Percentiles rank a stretch among this genome's conserved stretches.
Evolutionary conservation across 1,140 invertebrate genomes (phyloP).

Genomic region (Cherax destructor): DNA sequence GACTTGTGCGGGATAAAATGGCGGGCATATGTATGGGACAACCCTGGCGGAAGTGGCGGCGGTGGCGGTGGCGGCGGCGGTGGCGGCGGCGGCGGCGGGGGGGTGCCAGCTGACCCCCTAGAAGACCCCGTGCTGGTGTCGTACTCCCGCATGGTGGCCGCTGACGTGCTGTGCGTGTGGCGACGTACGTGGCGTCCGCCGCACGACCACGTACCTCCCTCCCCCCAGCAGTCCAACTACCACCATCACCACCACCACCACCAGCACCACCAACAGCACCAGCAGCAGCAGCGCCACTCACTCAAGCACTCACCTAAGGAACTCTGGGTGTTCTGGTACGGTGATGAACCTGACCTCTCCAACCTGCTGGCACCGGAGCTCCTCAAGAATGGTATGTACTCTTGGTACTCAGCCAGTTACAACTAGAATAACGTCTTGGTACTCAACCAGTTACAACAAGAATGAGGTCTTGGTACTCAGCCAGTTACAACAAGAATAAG

Average conservation of each 20-base stretch:
- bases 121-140: constrained; percentile 95
- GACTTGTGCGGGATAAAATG: constrained; percentile 99
- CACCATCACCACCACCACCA: constrained; percentile 68
- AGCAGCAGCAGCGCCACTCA: constrained; percentile 62
- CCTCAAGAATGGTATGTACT: constrained; percentile 83
- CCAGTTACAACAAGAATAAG: too few relatives aligned
- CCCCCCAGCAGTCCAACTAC: constrained; percentile 46
- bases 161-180: constrained; percentile 97
- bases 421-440: too few relatives aligned
- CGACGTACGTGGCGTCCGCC: constrained; percentile 80
- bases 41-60: constrained; percentile 74
- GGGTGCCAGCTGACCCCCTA: constrained; percentile 81
- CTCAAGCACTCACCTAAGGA: constrained; percentile 84
- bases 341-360: constrained; percentile 90
- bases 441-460: too few relatives aligned
- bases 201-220: constrained; percentile 75
- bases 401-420: too few relatives aligned
- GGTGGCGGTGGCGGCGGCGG: constrained; percentile 73
- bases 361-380: constrained; percentile 79
- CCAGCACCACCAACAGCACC: not conserved
- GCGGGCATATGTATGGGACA: constrained; percentile 82
- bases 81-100: constrained; percentile 62
- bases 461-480: too few relatives aligned
- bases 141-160: constrained; percentile 93
- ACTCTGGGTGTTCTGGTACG: constrained; percentile 99